Conservation (phyloP, 2,797 vertebrate species). For the Girardinus metallicus region DNA sequence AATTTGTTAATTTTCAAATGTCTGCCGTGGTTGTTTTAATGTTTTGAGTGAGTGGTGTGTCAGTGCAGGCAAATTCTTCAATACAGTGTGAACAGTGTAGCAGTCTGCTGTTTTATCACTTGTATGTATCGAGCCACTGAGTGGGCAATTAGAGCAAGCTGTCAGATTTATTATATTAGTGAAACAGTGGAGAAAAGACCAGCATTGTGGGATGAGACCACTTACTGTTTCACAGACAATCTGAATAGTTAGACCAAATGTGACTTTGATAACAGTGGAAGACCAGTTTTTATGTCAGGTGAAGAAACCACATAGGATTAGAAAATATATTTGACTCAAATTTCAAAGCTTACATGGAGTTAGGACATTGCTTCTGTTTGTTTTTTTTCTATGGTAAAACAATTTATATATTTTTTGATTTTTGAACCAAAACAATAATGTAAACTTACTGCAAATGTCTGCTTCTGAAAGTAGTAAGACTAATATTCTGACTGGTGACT, state of each 20-base stretch:
- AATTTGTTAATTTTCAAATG: not conserved
- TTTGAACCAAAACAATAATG: not conserved
- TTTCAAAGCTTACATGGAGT: not conserved
- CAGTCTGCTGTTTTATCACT: conserved; percentile 39
- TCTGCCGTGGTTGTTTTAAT: not conserved
- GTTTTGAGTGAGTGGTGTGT: not conserved
- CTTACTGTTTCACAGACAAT: conserved; percentile 35
- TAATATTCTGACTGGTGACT: not conserved
- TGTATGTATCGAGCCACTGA: conserved; percentile 28
- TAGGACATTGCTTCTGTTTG: not conserved
- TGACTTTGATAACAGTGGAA: conserved; percentile 26
- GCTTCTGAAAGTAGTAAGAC: not conserved
- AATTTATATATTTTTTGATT: not conserved
- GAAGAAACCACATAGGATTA: not conserved
- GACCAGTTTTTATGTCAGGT: not conserved
- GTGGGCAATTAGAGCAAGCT: conserved; percentile 63
- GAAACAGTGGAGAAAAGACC: conserved; percentile 51
- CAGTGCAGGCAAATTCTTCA: not conserved
- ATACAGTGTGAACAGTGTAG: conserved; percentile 33
- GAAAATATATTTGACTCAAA: not conserved
- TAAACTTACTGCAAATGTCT: not conserved
- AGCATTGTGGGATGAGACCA: conserved; percentile 42
- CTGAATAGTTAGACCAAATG: conserved; percentile 37
- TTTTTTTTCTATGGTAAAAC: too few relatives aligned
- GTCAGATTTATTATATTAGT: conserved; percentile 71